Percentiles rank a stretch among this genome's conserved stretches.
Evolutionary conservation across 2,888 invertebrate species (phyloP).

Genomic region (Hipparchia sbordonii): DNA sequence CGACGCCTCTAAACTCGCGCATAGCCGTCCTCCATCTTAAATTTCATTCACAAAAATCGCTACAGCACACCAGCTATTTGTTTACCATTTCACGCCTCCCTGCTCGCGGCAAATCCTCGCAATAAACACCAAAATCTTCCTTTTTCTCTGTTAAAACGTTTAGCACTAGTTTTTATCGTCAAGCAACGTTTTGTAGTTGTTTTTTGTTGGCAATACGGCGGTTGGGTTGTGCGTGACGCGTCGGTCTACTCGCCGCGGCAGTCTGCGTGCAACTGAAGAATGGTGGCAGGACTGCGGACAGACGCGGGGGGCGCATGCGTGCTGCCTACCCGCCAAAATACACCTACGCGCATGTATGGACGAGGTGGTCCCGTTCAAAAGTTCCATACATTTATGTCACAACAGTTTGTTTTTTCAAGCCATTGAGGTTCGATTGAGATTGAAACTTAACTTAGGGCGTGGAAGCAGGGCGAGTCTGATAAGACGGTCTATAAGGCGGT

Average conservation of each 20-base stretch:
- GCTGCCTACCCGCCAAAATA: slow-evolving; percentile 76
- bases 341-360: slow-evolving; percentile 79
- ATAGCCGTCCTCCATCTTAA: slow-evolving; percentile 78
- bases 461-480: slow-evolving; percentile 12
- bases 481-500: background rate
- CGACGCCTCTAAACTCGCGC: slow-evolving; percentile 61
- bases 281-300: slow-evolving; percentile 80
- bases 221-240: slow-evolving; percentile 49
- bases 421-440: slow-evolving; percentile 26
- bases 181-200: slow-evolving; percentile 52
- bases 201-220: slow-evolving; percentile 68
- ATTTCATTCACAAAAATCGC: slow-evolving; percentile 82
- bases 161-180: slow-evolving; percentile 50
- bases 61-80: slow-evolving; percentile 68
- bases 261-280: slow-evolving; percentile 77
- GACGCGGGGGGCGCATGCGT: slow-evolving; percentile 70
- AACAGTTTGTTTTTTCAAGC: slow-evolving; percentile 41
- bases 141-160: slow-evolving; percentile 38
- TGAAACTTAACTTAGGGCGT: slow-evolving; percentile 1
- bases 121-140: slow-evolving; percentile 43
- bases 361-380: slow-evolving; percentile 64
- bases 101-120: slow-evolving; percentile 49
- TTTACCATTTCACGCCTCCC: slow-evolving; percentile 72
- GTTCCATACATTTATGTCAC: slow-evolving; percentile 58
- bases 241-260: slow-evolving; percentile 52